Evolutionary conservation across 2,888 invertebrate genomes (phyloP), one percentile per base, ranked within the genome.

Genomic region (Drosophila testacea): DNA sequence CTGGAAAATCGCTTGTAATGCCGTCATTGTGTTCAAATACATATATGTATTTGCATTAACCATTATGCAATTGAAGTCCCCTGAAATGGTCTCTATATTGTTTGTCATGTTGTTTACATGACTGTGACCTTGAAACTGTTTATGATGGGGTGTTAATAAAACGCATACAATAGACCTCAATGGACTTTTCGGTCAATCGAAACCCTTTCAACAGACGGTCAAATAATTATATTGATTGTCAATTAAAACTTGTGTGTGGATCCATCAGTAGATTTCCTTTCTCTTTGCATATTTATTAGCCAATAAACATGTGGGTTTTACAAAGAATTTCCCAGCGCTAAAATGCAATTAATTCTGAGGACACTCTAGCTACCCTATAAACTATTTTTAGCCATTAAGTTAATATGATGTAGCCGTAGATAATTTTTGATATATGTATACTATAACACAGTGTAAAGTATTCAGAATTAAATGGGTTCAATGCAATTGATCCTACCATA

Each of bases 121-220:
- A 28, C 38, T 50, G 22, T 55, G 82, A 75, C 82, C 81, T 64
- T 84, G 79, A 78, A 78, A 64, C 39, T 16, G 9, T n/a, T 69
- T 42, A 56, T 63, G 77, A 47, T 48, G 46, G 63, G 32, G 61
- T 67, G 78, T 41, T 54, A 71, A 66, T 54, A 39, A 41, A 28
- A 27, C 41, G 22, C 39, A 51, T 47, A 38, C 46, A 55, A 42
- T 27, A 5, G 27, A 34, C 27, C 32, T 7, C 11, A 44, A 36
- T 55, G 27, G 27, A 27, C 27, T 44, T 22, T 9, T 32, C 11
- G 32, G 27, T 41, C 54, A 42, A 54, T 39, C 16, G 16, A 54
- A 55, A 36, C 44, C 34, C 47, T 28, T 57, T 47, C 4, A 28
- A 38, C 46, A 57, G 57, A 13, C 16, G 16, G 16, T 16, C n/a